Conservation (phyloP, 2,113 vertebrate genomes). For the Larimichthys polyactis region DNA sequence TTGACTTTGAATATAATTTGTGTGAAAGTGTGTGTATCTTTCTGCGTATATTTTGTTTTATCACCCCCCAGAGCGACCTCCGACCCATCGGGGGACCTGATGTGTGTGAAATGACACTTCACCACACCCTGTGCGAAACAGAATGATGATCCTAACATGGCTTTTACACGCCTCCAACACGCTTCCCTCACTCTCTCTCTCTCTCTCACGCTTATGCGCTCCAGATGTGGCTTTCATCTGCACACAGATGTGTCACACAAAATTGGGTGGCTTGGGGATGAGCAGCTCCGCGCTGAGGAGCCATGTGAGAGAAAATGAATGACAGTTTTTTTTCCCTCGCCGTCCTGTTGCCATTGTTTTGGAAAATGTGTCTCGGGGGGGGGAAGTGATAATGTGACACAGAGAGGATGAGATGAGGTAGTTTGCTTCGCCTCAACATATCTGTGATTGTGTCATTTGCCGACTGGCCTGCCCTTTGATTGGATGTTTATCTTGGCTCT, state of each 20-base stretch:
- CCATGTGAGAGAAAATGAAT: conserved; percentile 25
- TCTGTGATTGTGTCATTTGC: conserved; percentile 35
- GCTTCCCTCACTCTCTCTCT: background rate
- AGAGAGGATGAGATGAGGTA: conserved; percentile 44
- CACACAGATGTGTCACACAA: conserved; percentile 50
- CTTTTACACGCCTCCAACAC: conserved; percentile 54
- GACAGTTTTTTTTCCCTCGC: conserved; percentile 37
- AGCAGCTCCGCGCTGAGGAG: conserved; percentile 18
- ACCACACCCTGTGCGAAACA: conserved; percentile 60
- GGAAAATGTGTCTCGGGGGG: conserved; percentile 25
- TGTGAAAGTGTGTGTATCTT: conserved; percentile 20
- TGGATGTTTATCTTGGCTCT: conserved; percentile 51
- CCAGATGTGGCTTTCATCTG: conserved; percentile 76
- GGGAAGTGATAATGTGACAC: conserved; percentile 47
- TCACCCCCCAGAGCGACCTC: conserved; percentile 10
- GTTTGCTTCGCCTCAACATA: conserved; percentile 28
- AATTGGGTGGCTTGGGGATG: conserved; percentile 17
- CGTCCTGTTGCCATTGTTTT: conserved; percentile 29
- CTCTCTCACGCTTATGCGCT: conserved; percentile 55
- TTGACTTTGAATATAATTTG: conserved; percentile 8
- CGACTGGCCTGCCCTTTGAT: conserved; percentile 36
- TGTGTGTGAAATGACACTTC: conserved; percentile 57
- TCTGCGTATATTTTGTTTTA: conserved; percentile 20
- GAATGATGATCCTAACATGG: conserved; percentile 52
- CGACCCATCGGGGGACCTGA: conserved; percentile 4